Evolutionary conservation across 2,797 vertebrate genomes (phyloP).

Genomic region (Rachycentron canadum): DNA sequence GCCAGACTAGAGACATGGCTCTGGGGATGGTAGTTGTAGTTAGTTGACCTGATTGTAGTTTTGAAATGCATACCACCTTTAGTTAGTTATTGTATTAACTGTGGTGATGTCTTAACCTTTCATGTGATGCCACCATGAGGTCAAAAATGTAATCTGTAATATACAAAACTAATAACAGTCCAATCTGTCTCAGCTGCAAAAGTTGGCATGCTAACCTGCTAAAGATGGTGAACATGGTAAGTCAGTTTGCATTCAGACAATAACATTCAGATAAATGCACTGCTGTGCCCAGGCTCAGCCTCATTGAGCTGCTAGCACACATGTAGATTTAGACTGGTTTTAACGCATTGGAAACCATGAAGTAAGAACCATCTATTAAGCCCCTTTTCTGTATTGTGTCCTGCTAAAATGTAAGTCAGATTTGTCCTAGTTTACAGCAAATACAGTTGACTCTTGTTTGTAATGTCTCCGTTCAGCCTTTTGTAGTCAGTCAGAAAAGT

Average conservation of each 20-base stretch:
- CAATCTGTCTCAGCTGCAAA: background rate
- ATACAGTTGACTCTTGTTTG: slow-evolving; percentile 2
- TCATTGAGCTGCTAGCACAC: background rate
- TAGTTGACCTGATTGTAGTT: too few relatives aligned
- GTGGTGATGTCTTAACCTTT: too few relatives aligned
- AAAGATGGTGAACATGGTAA: background rate
- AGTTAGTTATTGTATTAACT: too few relatives aligned
- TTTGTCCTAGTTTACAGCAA: slow-evolving; percentile 3
- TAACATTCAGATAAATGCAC: background rate
- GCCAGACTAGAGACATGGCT: background rate
- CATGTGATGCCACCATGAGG: background rate
- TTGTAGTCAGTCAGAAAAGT: background rate
- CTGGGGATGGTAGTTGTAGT: background rate
- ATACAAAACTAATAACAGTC: too few relatives aligned
- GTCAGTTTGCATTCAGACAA: background rate
- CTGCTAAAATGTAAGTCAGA: slow-evolving; percentile 18
- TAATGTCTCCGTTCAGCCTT: background rate
- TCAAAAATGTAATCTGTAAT: too few relatives aligned
- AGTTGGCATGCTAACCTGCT: background rate
- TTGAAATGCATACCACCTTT: too few relatives aligned
- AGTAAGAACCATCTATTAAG: background rate
- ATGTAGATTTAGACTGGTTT: background rate
- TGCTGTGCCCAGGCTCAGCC: background rate
- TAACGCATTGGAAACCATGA: background rate
- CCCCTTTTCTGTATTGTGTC: background rate